Evolutionary conservation across 2,113 vertebrate species (phyloP).

Genomic region (Gopherus evgoodei): DNA sequence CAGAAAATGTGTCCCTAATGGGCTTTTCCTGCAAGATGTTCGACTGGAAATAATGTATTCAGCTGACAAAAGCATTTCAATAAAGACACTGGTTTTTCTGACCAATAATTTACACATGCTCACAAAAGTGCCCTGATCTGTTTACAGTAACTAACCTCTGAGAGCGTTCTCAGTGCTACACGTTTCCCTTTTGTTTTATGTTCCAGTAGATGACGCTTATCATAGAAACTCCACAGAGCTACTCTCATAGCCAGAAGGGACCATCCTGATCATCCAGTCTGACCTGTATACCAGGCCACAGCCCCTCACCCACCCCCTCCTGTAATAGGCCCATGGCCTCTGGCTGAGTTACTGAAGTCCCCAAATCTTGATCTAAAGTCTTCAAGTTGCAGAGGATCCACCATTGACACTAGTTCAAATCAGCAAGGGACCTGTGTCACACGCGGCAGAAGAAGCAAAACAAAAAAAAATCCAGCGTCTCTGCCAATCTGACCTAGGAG

Average conservation of each 20-base stretch:
- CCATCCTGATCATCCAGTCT: background rate
- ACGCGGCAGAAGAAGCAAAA: too few species aligned
- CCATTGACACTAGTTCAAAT: background rate
- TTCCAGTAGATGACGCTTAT: background rate
- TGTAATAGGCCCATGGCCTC: background rate
- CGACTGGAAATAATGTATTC: background rate
- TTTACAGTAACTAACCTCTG: rapidly evolving
- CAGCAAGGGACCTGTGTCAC: background rate
- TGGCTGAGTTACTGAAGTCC: background rate
- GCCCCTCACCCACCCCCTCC: background rate
- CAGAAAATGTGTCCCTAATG: background rate
- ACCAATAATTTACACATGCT: background rate
- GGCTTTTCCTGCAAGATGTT: background rate
- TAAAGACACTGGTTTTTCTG: background rate
- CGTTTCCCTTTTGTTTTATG: rapidly evolving
- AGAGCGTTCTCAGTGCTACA: background rate
- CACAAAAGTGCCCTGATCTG: background rate
- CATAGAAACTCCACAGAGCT: background rate
- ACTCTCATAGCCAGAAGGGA: background rate
- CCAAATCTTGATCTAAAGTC: background rate
- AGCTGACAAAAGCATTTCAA: background rate
- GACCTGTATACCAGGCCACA: rapidly evolving
- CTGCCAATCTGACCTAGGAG: background rate
- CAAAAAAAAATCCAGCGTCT: background rate
- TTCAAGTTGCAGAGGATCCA: background rate